Evolutionary conservation across 2,113 vertebrate genomes (phyloP), one percentile per base, ranked within the genome.

Genomic region (Atlantisia rogersi): DNA sequence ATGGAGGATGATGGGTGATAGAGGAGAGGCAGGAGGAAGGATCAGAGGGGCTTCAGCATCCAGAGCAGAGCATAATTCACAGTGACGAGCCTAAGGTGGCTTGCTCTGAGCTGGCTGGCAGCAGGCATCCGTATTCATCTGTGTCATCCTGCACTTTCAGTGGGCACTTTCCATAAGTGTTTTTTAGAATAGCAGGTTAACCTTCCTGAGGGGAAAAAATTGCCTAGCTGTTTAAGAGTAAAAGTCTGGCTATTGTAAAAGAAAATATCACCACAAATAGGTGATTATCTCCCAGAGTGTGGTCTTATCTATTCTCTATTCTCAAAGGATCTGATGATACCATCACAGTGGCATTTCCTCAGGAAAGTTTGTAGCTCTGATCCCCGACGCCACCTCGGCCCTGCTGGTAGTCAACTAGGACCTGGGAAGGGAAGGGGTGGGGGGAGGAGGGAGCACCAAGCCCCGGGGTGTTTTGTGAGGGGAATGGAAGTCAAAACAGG

Each of bases 281-380:
- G n/a, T 94, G 95, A 74, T 97, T 97, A 95, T 92, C 96, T 97
- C 71, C 73, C 85, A 59, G 96, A 97, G 90, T 64, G 70, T 92
- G 73, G 90, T 86, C 87, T 97, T 95, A 94, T 74, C 90, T 96
- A 0, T 88, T 93, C 81, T 86, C 19, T 75, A 1, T 91, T 92
- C 55, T 93, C 87, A 87, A 91, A 94, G 90, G 84, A 82, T 92
- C 52, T 86, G 79, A 92, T 98, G 97, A 98, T 97, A 97, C 92
- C 87, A 97, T 96, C 95, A 96, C 56, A 42, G 71, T 97, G 98
- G 98, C 95, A 98, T 98, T 98, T 99, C 98, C 98, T 98, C 91
- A 91, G 93, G 96, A 97, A 97, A 65, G 77, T 81, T 79, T 65
- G 94, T 82, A 89, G 81, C 86, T 95, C 70, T 69, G 37, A 69